Evolutionary conservation across 1,140 invertebrate genomes (phyloP), one percentile per base, ranked within the genome.

Genomic region (Penaeus japonicus): DNA sequence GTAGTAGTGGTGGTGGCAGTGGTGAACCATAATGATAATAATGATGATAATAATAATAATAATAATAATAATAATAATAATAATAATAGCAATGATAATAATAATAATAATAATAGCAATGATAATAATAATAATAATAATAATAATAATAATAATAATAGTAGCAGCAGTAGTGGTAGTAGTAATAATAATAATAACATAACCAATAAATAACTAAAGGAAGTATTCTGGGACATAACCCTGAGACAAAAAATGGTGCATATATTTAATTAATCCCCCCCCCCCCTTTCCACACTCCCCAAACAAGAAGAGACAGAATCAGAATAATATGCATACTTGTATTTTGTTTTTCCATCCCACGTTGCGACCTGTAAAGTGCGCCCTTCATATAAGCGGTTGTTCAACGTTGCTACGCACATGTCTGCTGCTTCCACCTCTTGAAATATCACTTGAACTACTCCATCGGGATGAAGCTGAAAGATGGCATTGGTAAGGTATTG

Each of bases 271-370:
- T n/a, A n/a, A n/a, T n/a, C n/a, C n/a, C n/a, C n/a, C n/a, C n/a
- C n/a, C n/a, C n/a, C n/a, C n/a, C n/a, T n/a, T n/a, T n/a, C n/a
- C n/a, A n/a, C n/a, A n/a, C n/a, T n/a, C n/a, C 54, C 7, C 73
- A 30, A 22, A 20, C 10, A 4, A 57, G 27, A 17, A 73, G 32
- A 89, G 0, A 78, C 47, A 53, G 17, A 80, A 24, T 10, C 55
- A 65, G 1, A 18, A 32, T 22, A 22, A 80, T 10, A 89, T 70
- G 92, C 94, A 92, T 90, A 95, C 94, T 95, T 97, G 93, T 96
- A 99, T 92, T 98, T 99, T 0, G 97, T 98, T 92, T 96, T 96
- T 10, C 99, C 99, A 94, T 99, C 98, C 97, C 98, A 99, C 87
- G 96, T 95, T 92, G 96, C 95, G 3, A 98, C 98, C 5, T 94